Evolutionary conservation across 2,888 invertebrate species (phyloP).

Genomic region (Nyleta sp.): DNA sequence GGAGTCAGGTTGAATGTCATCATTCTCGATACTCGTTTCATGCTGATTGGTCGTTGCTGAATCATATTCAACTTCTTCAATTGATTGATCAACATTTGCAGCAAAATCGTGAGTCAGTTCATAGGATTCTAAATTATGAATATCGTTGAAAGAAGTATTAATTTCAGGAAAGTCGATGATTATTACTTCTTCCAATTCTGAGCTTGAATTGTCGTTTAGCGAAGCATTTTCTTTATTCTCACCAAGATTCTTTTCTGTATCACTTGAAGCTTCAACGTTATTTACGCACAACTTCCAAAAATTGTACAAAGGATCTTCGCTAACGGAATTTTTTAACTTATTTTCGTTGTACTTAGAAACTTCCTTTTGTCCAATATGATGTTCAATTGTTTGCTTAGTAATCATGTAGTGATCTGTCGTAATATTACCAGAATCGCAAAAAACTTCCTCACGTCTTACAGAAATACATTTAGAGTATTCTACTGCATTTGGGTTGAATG

Average conservation of each 20-base stretch:
- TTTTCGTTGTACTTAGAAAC: constrained; percentile 1
- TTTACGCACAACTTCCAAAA: constrained; percentile 25
- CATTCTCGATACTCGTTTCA: not conserved
- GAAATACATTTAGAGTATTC: constrained; percentile 68
- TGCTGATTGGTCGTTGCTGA: not conserved
- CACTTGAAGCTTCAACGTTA: constrained; percentile 15
- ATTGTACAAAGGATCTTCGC: constrained; percentile 18
- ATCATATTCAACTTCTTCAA: not conserved
- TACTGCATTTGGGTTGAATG: constrained; percentile 64
- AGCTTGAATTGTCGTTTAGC: constrained; percentile 1
- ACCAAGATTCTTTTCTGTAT: not conserved
- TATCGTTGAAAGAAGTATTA: not conserved
- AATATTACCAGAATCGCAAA: not conserved
- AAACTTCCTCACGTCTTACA: constrained; percentile 32
- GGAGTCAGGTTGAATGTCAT: not conserved
- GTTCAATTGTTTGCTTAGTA: constrained; percentile 19
- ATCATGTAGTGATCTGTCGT: constrained; percentile 1
- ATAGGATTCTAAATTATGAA: constrained; percentile 1
- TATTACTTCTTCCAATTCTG: constrained; percentile 4
- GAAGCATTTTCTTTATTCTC: not conserved
- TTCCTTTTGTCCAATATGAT: constrained; percentile 17
- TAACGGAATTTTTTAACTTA: constrained; percentile 1
- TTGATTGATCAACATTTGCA: not conserved
- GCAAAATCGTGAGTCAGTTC: not conserved
- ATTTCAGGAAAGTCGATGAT: constrained; percentile 5